These are phyloP conservation scores for Eptesicus fuscus DNA, from an alignment of 2,113 vertebrate genomes.

Conservation along the genomic window DNA sequence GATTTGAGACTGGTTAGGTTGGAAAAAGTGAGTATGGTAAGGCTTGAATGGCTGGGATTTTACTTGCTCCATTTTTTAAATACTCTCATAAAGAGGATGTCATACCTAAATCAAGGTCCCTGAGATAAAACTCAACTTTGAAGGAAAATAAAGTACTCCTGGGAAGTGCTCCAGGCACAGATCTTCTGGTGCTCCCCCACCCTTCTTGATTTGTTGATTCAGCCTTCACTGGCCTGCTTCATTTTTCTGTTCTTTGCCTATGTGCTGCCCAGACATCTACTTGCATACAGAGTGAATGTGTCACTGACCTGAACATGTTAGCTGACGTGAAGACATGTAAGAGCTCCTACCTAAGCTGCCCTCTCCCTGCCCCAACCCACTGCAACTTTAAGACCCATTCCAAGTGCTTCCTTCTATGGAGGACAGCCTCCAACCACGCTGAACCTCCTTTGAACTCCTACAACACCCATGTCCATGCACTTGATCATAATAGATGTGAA, in stretches of 20 bases:
- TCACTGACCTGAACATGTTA: background rate
- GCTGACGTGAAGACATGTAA: background rate
- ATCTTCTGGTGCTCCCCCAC: background rate
- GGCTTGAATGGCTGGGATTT: background rate
- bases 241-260: background rate
- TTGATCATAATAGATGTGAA: background rate
- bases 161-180: background rate
- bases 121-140: background rate
- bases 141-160: slow-evolving; percentile 7
- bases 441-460: background rate
- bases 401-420: background rate
- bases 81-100: background rate
- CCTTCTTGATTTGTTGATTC: background rate
- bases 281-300: background rate
- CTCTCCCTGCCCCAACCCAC: background rate
- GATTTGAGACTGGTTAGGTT: background rate
- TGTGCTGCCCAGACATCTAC: background rate
- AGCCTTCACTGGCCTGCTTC: background rate
- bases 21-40: background rate
- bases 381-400: background rate
- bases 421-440: background rate
- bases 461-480: too few relatives aligned
- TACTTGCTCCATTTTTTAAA: background rate
- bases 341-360: background rate
- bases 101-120: background rate